Conservation (phyloP, 2,113 vertebrate species). For the Ammospiza nelsoni region DNA sequence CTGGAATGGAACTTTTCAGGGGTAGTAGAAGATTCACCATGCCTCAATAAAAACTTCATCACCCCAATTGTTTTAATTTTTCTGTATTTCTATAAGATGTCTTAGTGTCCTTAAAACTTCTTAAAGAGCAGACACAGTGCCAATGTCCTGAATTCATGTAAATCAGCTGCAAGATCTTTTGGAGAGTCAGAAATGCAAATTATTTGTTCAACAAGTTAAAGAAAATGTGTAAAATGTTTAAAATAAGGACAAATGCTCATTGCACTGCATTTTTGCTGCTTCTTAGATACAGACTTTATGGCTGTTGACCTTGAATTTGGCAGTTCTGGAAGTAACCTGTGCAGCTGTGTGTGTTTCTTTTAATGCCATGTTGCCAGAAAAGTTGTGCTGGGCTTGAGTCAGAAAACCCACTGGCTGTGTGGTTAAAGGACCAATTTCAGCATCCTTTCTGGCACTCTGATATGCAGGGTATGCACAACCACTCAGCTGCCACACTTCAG, state of each 20-base stretch:
- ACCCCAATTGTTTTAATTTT: neutral
- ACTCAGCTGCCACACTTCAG: neutral
- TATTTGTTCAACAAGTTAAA: neutral
- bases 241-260: neutral
- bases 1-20: neutral
- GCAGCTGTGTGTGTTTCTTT: neutral
- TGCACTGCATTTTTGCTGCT: neutral
- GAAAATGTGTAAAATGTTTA: neutral
- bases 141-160: neutral
- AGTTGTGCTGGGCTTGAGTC: neutral
- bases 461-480: neutral
- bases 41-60: neutral
- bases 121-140: neutral
- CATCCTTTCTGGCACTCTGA: neutral
- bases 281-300: neutral
- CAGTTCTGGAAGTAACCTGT: neutral
- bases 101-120: neutral
- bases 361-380: fast-evolving
- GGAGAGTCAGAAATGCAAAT: neutral
- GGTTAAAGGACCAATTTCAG: neutral
- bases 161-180: neutral
- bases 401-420: neutral
- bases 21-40: neutral
- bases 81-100: neutral
- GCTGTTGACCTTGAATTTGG: neutral